Evolutionary conservation across 2,113 vertebrate genomes (phyloP).

Genomic region (Sinocyclocheilus grahami): DNA sequence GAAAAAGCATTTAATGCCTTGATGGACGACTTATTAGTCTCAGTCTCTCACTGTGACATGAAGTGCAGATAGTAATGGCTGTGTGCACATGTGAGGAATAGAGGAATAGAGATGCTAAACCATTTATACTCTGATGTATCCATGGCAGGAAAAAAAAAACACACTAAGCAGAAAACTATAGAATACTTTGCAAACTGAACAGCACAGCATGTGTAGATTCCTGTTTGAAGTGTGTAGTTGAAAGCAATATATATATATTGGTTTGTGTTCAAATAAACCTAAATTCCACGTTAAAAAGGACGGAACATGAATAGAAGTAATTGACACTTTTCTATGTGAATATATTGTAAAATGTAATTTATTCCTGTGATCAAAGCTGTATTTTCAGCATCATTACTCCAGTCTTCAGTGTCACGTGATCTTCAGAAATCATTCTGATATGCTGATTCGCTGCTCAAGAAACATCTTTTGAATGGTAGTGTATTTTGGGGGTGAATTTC

Average conservation of each 20-base stretch:
- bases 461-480: background rate
- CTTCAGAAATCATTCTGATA: background rate
- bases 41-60: background rate
- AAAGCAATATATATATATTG: too few relatives aligned
- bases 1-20: conserved; percentile 3
- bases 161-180: background rate
- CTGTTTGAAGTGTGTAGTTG: background rate
- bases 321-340: too few relatives aligned
- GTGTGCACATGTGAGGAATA: background rate
- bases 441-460: background rate
- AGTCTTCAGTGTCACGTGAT: background rate
- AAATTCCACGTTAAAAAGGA: too few relatives aligned
- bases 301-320: too few relatives aligned
- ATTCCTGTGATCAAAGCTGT: background rate
- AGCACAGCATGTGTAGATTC: background rate
- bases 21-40: background rate
- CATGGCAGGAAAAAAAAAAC: background rate
- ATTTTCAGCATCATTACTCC: background rate
- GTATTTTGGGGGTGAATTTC: background rate
- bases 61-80: background rate
- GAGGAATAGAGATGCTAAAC: background rate
- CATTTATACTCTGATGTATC: background rate
- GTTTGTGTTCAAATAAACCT: too few relatives aligned
- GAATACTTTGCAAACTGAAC: background rate
- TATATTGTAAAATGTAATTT: background rate